These are phyloP conservation scores for Mimas tiliae DNA, from an alignment of 2,888 invertebrate species.

Conservation along the genomic window DNA sequence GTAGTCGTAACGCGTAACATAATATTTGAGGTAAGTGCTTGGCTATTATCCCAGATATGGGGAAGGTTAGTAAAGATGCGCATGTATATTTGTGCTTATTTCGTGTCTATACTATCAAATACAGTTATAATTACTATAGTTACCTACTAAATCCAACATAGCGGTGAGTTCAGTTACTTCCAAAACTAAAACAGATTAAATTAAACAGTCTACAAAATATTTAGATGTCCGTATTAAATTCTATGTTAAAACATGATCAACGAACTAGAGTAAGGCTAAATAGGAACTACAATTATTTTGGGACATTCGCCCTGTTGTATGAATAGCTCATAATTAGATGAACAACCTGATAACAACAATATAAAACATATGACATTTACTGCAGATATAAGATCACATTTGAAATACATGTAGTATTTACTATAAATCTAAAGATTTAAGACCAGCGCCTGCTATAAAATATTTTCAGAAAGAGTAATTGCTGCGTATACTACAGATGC, in stretches of 20 bases:
- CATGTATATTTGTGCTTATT: not conserved
- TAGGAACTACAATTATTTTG: not conserved
- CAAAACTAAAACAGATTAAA: too few relatives aligned
- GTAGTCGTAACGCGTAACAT: not conserved
- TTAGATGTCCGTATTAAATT: too few relatives aligned
- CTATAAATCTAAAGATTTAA: conserved; percentile 8
- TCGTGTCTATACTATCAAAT: not conserved
- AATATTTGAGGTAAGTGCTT: not conserved
- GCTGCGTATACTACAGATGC: not conserved
- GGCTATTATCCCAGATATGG: not conserved
- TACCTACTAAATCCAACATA: too few relatives aligned
- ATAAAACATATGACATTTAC: not conserved
- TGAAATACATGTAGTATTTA: not conserved
- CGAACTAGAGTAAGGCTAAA: too few relatives aligned
- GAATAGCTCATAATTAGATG: not conserved
- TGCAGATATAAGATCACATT: not conserved
- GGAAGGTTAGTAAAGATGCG: too few relatives aligned
- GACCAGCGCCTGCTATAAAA: not conserved
- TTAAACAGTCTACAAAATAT: too few relatives aligned
- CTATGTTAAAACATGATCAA: too few relatives aligned
- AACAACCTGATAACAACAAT: not conserved
- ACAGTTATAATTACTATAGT: too few relatives aligned
- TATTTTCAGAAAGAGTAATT: conserved; percentile 13
- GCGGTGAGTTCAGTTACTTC: too few relatives aligned
- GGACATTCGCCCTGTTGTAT: not conserved